Evolutionary conservation across 1,140 invertebrate species (phyloP).

Genomic region (Drosophila triauraria): DNA sequence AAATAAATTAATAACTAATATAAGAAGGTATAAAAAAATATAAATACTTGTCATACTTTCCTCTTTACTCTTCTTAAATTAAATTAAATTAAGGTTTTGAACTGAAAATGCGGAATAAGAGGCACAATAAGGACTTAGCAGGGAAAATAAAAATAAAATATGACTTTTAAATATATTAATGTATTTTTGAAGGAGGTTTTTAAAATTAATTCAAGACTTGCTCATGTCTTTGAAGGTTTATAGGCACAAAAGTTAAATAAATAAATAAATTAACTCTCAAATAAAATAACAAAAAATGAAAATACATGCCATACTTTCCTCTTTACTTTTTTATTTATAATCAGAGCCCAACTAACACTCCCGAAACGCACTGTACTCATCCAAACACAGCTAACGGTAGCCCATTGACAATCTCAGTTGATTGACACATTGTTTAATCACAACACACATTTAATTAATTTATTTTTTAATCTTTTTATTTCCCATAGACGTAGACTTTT

Average conservation of each 20-base stretch:
- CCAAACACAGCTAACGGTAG: slow-evolving; percentile 21
- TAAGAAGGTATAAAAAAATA: neutral
- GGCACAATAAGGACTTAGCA: no score
- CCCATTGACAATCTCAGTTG: slow-evolving; percentile 16
- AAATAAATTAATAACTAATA: neutral
- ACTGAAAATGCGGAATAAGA: no score
- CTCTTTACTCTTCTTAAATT: no score
- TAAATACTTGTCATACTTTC: no score
- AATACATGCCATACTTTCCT: neutral
- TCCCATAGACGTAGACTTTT: slow-evolving; percentile 44
- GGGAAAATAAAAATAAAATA: no score
- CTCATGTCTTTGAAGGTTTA: no score
- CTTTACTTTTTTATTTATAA: no score
- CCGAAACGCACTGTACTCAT: slow-evolving; percentile 21
- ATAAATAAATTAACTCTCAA: neutral
- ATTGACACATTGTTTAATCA: slow-evolving; percentile 24
- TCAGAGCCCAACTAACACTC: neutral
- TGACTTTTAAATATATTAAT: no score
- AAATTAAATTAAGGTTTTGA: no score
- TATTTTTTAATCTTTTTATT: slow-evolving; percentile 37
- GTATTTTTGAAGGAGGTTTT: no score
- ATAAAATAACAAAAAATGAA: neutral
- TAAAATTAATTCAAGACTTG: no score
- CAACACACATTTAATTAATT: neutral
- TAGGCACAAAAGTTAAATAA: neutral